phyloP scores from a whole-genome alignment of 2,888 invertebrate genomes.

The Drosophila crucigera region DNA sequence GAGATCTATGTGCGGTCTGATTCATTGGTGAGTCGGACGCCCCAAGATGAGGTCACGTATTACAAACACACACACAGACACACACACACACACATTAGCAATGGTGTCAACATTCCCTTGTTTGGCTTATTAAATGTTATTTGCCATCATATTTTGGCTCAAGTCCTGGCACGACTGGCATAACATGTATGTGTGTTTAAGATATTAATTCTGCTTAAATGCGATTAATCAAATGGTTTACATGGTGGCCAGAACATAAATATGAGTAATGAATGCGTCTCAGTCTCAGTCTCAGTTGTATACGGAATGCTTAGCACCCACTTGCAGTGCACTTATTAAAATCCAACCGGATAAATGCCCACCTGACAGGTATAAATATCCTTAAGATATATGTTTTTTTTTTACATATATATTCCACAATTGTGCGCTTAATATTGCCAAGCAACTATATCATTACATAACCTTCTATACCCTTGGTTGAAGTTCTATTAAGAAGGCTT shows the following conservation, averaged over 20 bases:
- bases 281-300: slow-evolving; percentile 1
- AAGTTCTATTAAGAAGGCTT: not conserved
- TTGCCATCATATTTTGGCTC: slow-evolving; percentile 39
- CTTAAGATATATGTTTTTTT: not conserved
- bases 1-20: slow-evolving; percentile 78
- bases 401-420: not conserved
- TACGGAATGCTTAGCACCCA: slow-evolving; percentile 7
- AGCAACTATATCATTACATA: not conserved
- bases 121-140: slow-evolving; percentile 76
- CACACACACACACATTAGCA: slow-evolving; percentile 5
- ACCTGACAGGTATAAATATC: slow-evolving; percentile 5
- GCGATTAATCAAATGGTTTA: slow-evolving; percentile 67
- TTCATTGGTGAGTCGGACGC: slow-evolving; percentile 60
- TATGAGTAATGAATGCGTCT: slow-evolving; percentile 43
- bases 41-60: slow-evolving; percentile 66
- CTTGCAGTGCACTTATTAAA: slow-evolving; percentile 5
- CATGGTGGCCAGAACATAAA: slow-evolving; percentile 16
- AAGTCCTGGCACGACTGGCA: slow-evolving; percentile 2
- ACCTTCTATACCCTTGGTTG: not conserved
- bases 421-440: not conserved
- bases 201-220: slow-evolving; percentile 72
- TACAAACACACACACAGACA: not conserved
- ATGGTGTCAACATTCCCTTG: slow-evolving; percentile 62
- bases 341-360: not conserved
- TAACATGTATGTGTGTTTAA: slow-evolving; percentile 47